Conservation (phyloP, 1,140 invertebrate species). For the Hypothenemus hampei region DNA sequence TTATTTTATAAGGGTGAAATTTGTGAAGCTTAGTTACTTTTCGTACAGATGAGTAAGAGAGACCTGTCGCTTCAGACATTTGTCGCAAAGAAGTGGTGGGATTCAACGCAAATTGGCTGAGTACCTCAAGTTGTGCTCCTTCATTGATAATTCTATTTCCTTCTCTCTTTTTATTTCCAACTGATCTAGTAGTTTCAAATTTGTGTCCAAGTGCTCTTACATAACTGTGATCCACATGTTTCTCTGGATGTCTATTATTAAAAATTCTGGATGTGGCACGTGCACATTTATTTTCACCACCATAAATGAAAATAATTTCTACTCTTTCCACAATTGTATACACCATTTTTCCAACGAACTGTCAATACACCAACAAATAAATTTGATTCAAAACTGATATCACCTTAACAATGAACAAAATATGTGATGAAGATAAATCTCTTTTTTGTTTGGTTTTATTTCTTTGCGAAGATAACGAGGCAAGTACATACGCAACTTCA, state of each 20-base stretch:
- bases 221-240: background rate
- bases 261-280: conserved; percentile 5
- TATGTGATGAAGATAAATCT: too few relatives aligned
- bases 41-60: conserved; percentile 10
- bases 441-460: too few relatives aligned
- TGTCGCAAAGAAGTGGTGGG: conserved; percentile 9
- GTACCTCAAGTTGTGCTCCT: conserved; percentile 8
- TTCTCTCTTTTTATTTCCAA: background rate
- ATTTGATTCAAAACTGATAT: background rate
- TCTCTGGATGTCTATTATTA: conserved; percentile 9
- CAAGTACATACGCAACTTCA: too few relatives aligned
- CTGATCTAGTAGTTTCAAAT: conserved; percentile 7
- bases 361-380: background rate
- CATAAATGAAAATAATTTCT: conserved; percentile 1
- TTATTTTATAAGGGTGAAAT: conserved; percentile 46
- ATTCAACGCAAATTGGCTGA: conserved; percentile 6
- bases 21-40: conserved; percentile 11
- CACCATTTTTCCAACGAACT: background rate
- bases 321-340: background rate
- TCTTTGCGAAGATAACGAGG: too few relatives aligned
- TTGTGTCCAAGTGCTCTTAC: conserved; percentile 2
- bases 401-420: too few relatives aligned
- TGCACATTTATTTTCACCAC: background rate
- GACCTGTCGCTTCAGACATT: conserved; percentile 3
- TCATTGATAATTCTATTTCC: conserved; percentile 6